Evolutionary conservation across 2,888 invertebrate genomes (phyloP), one percentile per base, ranked within the genome.

Genomic region (Gymnocheta viridis): DNA sequence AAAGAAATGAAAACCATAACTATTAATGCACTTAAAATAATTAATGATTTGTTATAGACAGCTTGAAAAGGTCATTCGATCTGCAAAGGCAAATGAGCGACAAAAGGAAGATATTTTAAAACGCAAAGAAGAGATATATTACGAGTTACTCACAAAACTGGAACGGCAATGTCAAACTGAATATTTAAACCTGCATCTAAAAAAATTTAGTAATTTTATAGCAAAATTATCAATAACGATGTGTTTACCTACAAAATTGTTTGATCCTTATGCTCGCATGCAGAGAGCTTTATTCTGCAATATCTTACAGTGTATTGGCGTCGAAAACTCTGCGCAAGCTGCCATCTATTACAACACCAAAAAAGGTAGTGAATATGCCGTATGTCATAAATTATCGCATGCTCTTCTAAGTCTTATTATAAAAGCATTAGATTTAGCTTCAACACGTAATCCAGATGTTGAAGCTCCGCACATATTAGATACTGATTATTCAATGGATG

Each of bases 251-350:
- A 87, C 88, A 6, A 88, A 87, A 54, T 85, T 90, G 54, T 87
- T 88, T 22, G 89, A 90, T 79, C 90, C 90, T 0, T 90, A 90
- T 84, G 88, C 88, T 1, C 88, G 90, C 19, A 90, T 90, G 90
- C 90, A 90, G 82, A 90, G 90, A 22, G 89, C 88, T 38, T 88
- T 90, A 56, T 90, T 90, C 66, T 90, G 90, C 35, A 90, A 90
- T 66, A 90, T 90, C 1, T 64, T 90, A 32, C 77, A 88, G 66
- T 88, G 89, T n/a, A 89, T 90, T 32, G 90, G 90, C 1, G 88
- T 90, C 4, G 90, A 90, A 81, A 90, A 89, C 0, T 85, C 87
- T 1, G 87, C 86, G 1, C 89, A 90, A 41, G 86, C 88, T 60
- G 88, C 88, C 4, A 88, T 89, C 32, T 90, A 89, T 69, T 90